These are phyloP conservation scores for Drosophila aldrichi DNA, from an alignment of 2,888 invertebrate genomes.

Conservation along the genomic window DNA sequence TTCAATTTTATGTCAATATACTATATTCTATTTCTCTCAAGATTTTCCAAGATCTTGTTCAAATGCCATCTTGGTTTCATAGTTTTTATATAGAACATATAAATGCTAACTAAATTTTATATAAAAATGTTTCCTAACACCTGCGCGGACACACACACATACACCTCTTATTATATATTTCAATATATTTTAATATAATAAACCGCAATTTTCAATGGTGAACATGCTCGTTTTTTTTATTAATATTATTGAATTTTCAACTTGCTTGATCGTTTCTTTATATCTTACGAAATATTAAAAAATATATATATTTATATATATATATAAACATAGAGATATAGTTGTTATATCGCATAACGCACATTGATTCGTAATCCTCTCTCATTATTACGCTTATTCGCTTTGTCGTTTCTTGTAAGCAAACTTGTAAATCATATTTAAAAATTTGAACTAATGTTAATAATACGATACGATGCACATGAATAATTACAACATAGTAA, in stretches of 20 bases:
- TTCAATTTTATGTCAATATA: not conserved
- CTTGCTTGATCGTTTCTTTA: constrained; percentile 32
- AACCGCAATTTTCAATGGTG: constrained; percentile 19
- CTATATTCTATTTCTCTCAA: not conserved
- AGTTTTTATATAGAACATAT: not conserved
- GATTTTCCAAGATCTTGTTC: not conserved
- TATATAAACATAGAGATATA: constrained; percentile 36
- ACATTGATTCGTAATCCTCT: constrained; percentile 24
- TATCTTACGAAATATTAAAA: constrained; percentile 64
- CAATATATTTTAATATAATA: not conserved
- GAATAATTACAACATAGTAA: constrained; percentile 6
- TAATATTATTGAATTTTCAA: constrained; percentile 50
- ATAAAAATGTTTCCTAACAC: not conserved
- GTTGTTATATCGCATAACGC: not conserved
- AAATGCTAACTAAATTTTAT: not conserved
- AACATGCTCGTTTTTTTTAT: constrained; percentile 30
- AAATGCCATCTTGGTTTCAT: not conserved
- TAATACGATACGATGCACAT: constrained; percentile 54
- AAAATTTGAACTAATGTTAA: constrained; percentile 49
- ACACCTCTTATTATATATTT: too few species aligned
- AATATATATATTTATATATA: constrained; percentile 17
- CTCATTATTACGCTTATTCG: not conserved
- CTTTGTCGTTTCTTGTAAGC: constrained; percentile 16
- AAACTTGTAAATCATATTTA: constrained; percentile 27
- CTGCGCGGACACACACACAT: not conserved